Conservation (phyloP, 2,113 vertebrate species). For the Toxotes chatareus region DNA sequence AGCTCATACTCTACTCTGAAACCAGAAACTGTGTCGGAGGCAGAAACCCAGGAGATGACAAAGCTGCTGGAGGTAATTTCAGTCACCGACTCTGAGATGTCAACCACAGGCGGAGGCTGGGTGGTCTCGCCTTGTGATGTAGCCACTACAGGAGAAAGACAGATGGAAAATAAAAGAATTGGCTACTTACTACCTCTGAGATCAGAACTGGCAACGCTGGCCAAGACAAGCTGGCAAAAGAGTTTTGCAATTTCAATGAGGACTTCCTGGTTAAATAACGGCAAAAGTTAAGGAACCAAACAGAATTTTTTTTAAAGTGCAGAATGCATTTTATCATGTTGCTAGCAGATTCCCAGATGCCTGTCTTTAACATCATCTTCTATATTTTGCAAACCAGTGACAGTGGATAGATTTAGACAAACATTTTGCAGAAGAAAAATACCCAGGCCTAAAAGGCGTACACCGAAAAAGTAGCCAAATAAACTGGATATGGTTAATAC, state of each 20-base stretch:
- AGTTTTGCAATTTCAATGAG: neutral
- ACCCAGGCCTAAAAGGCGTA: neutral
- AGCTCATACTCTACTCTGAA: slow-evolving; percentile 97
- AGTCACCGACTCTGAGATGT: slow-evolving; percentile 94
- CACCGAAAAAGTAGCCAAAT: neutral
- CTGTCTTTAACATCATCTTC: neutral
- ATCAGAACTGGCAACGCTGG: neutral
- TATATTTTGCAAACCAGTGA: neutral
- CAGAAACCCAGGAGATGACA: slow-evolving; percentile 98
- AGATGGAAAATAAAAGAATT: slow-evolving; percentile 20
- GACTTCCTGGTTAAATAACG: slow-evolving; percentile 9
- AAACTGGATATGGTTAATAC: neutral
- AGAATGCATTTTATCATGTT: neutral
- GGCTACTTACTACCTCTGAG: slow-evolving; percentile 15
- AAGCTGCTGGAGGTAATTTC: slow-evolving; percentile 99
- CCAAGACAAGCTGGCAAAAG: neutral
- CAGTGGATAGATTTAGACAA: neutral
- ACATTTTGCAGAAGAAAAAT: neutral
- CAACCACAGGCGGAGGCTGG: slow-evolving; percentile 84
- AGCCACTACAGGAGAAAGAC: slow-evolving; percentile 77
- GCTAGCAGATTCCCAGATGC: neutral
- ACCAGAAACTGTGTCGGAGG: slow-evolving; percentile 95
- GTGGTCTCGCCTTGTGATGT: slow-evolving; percentile 90
- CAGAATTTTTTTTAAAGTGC: neutral
- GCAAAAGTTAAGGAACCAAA: neutral